Base-by-base conservation (phyloP, 1,140 invertebrate species). In the Limonius californicus region DNA sequence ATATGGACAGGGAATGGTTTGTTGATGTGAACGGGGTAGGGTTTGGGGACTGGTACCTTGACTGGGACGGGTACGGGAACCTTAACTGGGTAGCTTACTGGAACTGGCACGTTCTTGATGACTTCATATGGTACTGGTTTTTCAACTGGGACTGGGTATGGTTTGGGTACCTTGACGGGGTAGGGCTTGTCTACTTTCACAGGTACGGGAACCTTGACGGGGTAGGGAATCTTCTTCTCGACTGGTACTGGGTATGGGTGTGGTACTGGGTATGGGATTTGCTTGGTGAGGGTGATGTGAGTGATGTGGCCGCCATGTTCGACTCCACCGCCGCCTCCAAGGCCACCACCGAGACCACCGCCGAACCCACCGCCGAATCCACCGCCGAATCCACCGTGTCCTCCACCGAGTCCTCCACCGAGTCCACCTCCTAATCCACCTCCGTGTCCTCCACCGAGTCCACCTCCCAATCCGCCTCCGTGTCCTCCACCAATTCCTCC, bases 101-200 rank as follows among this genome's bases (percentile, higher is more conserved):
- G 67, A 45, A 69, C 67, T 8, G 70, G 72, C 7, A 71, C 55
- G n/a, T 62, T 59, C 19, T 68, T 72, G 47, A 68, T 58, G 19
- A 72, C 69, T 21, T 61, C 50, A 54, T 65, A 65, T 14, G 69
- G 72, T 1, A 72, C 66, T n/a, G 63, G 65, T 57, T 70, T 70
- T 11, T 70, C 69, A 1, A 73, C 64, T 12, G 18, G 63, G 1
- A 84, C 83, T 7, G 82, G 83, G 64, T 84, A 84, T 1, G 83
- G 82, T 64, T 81, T 76, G 9, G 71, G 78, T 39, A 76, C 81
- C 66, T 76, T 77, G 9, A 78, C 70, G 58, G 78, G 72, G 54
- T 75, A 74, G 0, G 74, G 73, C 27, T 64, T 66, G 14, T 71
- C 69, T 1, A 73, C 60, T 12, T 67, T 79, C 32, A 81, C 67